These are phyloP conservation scores for Mastacembelus armatus DNA, from an alignment of 2,797 vertebrate genomes.

Conservation along the genomic window DNA sequence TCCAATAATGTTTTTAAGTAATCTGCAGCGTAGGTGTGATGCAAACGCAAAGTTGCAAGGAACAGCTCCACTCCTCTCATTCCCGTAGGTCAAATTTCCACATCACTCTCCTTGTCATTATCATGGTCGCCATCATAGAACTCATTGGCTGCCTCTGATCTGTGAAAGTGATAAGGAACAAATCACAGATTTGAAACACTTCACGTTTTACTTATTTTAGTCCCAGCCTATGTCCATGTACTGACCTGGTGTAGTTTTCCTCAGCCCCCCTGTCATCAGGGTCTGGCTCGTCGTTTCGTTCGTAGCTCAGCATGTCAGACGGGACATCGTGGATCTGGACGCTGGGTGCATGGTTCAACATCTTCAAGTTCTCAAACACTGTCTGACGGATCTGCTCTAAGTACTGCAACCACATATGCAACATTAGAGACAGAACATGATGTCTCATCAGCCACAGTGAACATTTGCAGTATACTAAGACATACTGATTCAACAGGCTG, in stretches of 20 bases:
- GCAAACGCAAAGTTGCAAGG: background rate
- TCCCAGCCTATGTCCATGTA: accelerated
- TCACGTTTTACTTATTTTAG: background rate
- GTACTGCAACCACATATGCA: constrained; percentile 82
- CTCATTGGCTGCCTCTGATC: constrained; percentile 94
- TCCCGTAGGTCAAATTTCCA: constrained; percentile 89
- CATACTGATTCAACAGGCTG: no score
- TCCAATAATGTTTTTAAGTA: background rate
- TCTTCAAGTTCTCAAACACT: constrained; percentile 98
- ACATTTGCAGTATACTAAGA: no score
- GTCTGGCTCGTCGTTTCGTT: constrained; percentile 93
- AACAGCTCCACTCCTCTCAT: background rate
- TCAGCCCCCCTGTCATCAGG: constrained; percentile 94
- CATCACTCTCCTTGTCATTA: constrained; percentile 98
- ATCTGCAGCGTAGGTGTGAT: background rate
- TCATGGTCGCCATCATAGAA: constrained; percentile 98
- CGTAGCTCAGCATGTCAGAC: constrained; percentile 94
- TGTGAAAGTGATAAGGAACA: constrained; percentile 54
- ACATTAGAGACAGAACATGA: background rate
- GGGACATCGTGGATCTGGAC: constrained; percentile 99
- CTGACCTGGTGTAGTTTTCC: constrained; percentile 93
- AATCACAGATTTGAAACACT: no score
- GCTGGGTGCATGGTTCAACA: constrained; percentile 97
- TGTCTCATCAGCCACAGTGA: background rate
- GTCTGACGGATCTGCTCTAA: constrained; percentile 98